Base-by-base conservation (phyloP, 1,140 invertebrate species). In the Aphaenogaster floridana region DNA sequence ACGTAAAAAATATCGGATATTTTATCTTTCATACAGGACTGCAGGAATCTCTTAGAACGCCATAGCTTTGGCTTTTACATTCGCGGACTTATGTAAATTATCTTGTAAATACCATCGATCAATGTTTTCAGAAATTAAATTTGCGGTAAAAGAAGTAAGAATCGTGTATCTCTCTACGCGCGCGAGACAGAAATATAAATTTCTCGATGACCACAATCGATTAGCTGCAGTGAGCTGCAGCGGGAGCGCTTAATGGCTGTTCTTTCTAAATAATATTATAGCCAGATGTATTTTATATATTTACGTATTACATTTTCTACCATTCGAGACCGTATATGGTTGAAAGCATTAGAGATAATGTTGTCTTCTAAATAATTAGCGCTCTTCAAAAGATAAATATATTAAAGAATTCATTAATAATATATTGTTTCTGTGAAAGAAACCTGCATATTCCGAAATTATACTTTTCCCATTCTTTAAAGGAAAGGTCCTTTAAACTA, bases 21-120 rank as follows among this genome's bases (percentile, higher is more conserved):
- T 54, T 42, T 21, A 42, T 54, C n/a, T 80, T 69, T 69, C 36
- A 4, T 34, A 21, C 45, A 8, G 48, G 21, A 42, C 48, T 71
- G 48, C 36, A 71, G 64, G 78, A 81, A 81, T 81, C 78, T 81
- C 78, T 81, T 54, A 17, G 64, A 81, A 71, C 78, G 45, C n/a
- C n/a, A 39, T 50, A 28, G n/a, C 48, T 45, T 17, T 36, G 45
- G 48, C 42, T 78, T 78, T 78, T 64, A 48, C 11, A 48, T 63
- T 78, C 21, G 21, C 34, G 50, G 59, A 48, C 34, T 69, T 69
- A 17, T 11, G 3, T 57, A 81, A 80, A 80, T 11, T 36, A 68
- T 36, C 3, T 66, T 3, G 28, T 39, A 36, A 50, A 50, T 21
- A 28, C 34, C 9, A 64, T 48, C 34, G 9, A 48, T 50, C 61